Base-by-base conservation (phyloP, 2,113 vertebrate genomes). In the Diphyllodes magnificus region DNA sequence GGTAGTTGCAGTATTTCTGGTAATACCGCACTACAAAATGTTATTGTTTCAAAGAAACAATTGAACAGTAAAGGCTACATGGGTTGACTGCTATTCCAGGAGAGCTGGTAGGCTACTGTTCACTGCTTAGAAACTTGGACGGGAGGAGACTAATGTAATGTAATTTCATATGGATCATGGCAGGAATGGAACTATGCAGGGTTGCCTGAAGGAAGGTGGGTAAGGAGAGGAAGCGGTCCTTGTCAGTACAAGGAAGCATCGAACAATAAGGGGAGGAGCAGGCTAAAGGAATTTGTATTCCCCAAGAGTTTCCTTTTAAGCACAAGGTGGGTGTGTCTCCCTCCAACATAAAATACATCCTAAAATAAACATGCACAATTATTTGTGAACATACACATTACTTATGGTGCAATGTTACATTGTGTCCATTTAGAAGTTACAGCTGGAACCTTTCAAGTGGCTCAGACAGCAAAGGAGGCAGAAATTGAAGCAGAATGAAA, bases 201-300 rank as follows among this genome's bases (percentile, higher is more conserved):
- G 56, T 84, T 95, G 92, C 88, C 84, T 84, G 75, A 84, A 95
- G 92, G 95, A 93, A 96, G 90, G 93, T 94, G 86, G 93, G 85
- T 86, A 94, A 95, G 77, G 51, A 93, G 79, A 97, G 96, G 96
- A 97, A 96, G 82, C 6, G 0, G 82, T 97, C 72, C 86, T 95
- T 96, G 95, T 97, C 96, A 97, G 96, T 83, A 86, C 76, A 92
- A 97, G 97, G 97, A 97, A 97, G 81, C 72, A 63, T 19, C 1
- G n/a, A 97, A 97, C 97, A 97, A 97, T 97, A 95, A 95, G 69
- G 96, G 97, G 97, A 97, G 96, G 96, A 95, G 96, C 81, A 92
- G 89, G 63, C 77, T 93, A 89, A 90, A 95, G 91, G 92, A 94
- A 91, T 93, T 94, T 91, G 86, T 95, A 94, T 95, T 97, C 83